Evolutionary conservation across 2,113 vertebrate genomes (phyloP).

Genomic region (Callithrix jacchus): DNA sequence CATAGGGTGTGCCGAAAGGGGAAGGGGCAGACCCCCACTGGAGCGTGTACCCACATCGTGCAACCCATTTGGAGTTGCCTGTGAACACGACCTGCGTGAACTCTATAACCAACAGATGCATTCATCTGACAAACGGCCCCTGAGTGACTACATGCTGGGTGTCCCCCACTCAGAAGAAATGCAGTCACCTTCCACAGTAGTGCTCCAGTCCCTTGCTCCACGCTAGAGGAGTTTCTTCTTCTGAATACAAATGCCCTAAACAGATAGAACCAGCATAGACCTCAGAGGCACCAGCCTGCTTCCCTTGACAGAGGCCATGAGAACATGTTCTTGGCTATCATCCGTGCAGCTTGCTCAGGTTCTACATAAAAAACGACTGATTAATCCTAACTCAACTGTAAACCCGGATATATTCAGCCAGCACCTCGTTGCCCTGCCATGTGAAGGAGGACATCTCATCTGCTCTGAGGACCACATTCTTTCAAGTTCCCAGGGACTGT

Average conservation of each 20-base stretch:
- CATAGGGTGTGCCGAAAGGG: rapidly evolving
- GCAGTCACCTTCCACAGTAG: background rate
- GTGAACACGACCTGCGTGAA: rapidly evolving
- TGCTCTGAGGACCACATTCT: background rate
- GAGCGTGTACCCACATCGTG: rapidly evolving
- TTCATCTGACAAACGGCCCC: background rate
- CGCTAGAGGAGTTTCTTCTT: background rate
- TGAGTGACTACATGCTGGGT: rapidly evolving
- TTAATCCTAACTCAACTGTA: rapidly evolving
- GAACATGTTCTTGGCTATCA: rapidly evolving
- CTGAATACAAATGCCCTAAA: background rate
- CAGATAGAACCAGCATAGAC: background rate
- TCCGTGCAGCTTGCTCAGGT: background rate
- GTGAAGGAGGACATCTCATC: background rate
- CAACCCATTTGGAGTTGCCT: rapidly evolving
- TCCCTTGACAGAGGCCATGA: background rate
- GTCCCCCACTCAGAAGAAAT: background rate
- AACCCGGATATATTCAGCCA: rapidly evolving
- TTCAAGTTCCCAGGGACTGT: background rate
- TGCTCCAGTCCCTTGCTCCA: too few species aligned
- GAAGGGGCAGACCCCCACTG: background rate
- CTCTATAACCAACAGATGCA: too few species aligned
- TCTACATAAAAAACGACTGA: background rate
- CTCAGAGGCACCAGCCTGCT: background rate
- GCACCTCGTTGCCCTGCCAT: background rate